These are phyloP conservation scores for Hydropsyche betteni DNA, from an alignment of 2,888 invertebrate genomes.

Conservation along the genomic window DNA sequence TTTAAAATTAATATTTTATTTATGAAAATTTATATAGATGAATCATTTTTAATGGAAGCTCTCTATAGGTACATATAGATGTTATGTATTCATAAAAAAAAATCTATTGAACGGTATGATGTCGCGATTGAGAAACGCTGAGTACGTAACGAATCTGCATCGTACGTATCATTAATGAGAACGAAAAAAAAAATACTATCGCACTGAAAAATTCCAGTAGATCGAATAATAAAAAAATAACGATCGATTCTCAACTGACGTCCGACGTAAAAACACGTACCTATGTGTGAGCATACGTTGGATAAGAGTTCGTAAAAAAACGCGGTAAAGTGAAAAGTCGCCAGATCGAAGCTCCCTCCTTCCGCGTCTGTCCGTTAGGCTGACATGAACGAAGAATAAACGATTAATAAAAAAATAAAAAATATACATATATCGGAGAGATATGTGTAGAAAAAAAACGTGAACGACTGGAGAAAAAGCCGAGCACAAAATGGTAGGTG, in stretches of 20 bases:
- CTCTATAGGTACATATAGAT: no score
- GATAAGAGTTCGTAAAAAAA: neutral
- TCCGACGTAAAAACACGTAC: neutral
- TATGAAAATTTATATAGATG: no score
- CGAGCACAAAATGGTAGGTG: conserved; percentile 37
- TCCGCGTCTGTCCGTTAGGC: conserved; percentile 26
- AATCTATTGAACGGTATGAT: no score
- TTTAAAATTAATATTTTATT: no score
- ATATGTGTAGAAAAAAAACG: neutral
- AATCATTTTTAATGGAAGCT: no score
- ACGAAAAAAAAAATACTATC: neutral
- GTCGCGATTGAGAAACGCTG: no score
- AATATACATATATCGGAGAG: no score
- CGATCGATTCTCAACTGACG: conserved; percentile 9
- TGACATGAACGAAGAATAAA: neutral
- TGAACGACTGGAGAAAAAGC: neutral
- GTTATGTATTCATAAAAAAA: no score
- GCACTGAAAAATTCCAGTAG: neutral
- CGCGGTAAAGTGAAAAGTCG: conserved; percentile 27
- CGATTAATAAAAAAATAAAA: no score
- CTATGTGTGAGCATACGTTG: no score
- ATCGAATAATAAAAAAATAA: neutral
- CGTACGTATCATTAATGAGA: no score
- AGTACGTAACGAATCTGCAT: no score
- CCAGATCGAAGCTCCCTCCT: conserved; percentile 17